These are phyloP conservation scores for Tenebrio molitor DNA, from an alignment of 1,140 invertebrate genomes.

Conservation along the genomic window DNA sequence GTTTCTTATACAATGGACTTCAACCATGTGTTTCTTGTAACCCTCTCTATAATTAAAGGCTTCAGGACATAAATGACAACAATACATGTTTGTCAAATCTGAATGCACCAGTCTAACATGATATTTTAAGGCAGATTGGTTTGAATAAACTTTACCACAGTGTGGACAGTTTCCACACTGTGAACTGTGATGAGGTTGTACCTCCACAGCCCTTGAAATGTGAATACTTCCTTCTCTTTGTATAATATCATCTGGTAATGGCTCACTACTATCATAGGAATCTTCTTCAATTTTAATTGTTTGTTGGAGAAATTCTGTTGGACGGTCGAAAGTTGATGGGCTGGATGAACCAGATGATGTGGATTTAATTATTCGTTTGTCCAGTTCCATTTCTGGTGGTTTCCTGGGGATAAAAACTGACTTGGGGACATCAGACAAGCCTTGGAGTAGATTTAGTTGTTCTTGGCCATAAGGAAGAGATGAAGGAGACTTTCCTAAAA, in stretches of 20 bases:
- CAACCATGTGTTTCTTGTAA: slow-evolving; percentile 77
- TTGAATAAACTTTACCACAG: slow-evolving; percentile 71
- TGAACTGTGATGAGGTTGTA: slow-evolving; percentile 69
- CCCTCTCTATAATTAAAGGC: slow-evolving; percentile 75
- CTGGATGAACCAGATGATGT: slow-evolving; percentile 58
- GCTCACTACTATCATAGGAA: slow-evolving; percentile 44
- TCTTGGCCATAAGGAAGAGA: slow-evolving; percentile 44
- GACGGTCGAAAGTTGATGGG: slow-evolving; percentile 56
- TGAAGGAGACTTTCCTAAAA: slow-evolving; percentile 55
- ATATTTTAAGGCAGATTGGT: slow-evolving; percentile 78
- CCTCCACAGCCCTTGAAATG: slow-evolving; percentile 46
- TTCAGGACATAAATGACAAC: slow-evolving; percentile 76
- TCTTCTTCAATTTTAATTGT: slow-evolving; percentile 56
- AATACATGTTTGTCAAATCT: slow-evolving; percentile 74
- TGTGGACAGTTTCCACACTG: slow-evolving; percentile 77
- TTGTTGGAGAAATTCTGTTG: slow-evolving; percentile 58
- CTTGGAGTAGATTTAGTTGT: slow-evolving; percentile 34
- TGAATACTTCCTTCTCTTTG: slow-evolving; percentile 50
- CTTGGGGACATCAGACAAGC: slow-evolving; percentile 49
- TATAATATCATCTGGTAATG: slow-evolving; percentile 5
- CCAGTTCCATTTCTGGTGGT: slow-evolving; percentile 58
- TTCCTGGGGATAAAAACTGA: slow-evolving; percentile 59
- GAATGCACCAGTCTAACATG: slow-evolving; percentile 79
- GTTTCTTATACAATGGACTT: slow-evolving; percentile 74
- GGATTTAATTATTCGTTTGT: slow-evolving; percentile 53